Evolutionary conservation across 2,888 invertebrate species (phyloP), one percentile per base, ranked within the genome.

Genomic region (Ellobium chinense): DNA sequence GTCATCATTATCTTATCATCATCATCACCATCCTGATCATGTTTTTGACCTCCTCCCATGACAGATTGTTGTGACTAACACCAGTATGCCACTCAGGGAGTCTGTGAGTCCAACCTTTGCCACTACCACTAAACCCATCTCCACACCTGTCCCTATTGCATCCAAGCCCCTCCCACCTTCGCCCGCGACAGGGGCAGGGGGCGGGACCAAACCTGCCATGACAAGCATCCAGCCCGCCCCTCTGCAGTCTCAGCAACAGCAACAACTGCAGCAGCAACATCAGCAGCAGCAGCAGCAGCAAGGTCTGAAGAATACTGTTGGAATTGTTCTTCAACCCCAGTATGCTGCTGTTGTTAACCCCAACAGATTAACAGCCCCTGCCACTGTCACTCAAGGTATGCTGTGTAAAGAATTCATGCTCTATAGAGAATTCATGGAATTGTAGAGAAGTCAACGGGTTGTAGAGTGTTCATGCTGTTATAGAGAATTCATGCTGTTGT

Each of bases 101-200:
- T 74, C 79, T 24, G 85, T 90, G 39, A 83, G 85, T 4, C 85
- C 89, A 21, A 90, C 90, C 29, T 90, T 87, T 81, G 86, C 91
- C 34, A 90, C 90, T 14, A 89, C 88, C 14, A 85, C 85, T 46
- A 90, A 88, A 73, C 89, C 91, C 14, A 90, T 91, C 69, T 86
- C 89, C 36, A 88, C 89, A 7, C 91, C 91, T 0, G 87, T 90
- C 7, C 90, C 90, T 18, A 90, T 91, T 56, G 90, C 91, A 9
- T 90, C 91, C 18, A 91, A 91, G 75, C 89, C 90, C 4, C 58
- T 85, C 37, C 74, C 74, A 34, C 65, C 82, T 31, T 37, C 82
- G 24, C 63, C 79, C 29, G 39, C 54, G 31, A 14, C 65, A n/a
- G 62, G 54, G 5, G 74, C 74, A 46, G 60, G 24, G 1, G 73